Evolutionary conservation across 2,797 vertebrate species (phyloP), one percentile per base, ranked within the genome.

Genomic region (Taeniopygia guttata): DNA sequence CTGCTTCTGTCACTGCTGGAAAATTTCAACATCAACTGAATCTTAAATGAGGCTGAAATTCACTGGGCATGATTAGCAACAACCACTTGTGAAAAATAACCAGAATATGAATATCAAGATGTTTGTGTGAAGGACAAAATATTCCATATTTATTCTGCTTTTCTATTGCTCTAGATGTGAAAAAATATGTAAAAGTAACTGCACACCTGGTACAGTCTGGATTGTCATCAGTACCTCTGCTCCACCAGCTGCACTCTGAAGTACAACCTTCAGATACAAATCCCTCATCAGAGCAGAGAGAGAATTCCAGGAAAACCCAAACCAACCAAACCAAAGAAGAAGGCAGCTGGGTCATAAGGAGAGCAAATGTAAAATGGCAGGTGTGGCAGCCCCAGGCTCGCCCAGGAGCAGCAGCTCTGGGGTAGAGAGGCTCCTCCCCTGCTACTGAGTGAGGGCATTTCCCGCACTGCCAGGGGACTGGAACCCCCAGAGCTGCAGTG

Each of bases 241-340:
- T 84, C 64, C 29, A 52, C 25, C 59, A 66, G 84, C 34, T 54
- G 48, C 21, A 20, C n/a, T 25, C 52, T 73, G 42, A 62, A 58
- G 48, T 42, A 66, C 25, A 36, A 46, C 55, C 32, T 66, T 40
- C 55, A 84, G 67, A 34, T 9, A 22, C 6, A 66, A 87, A 84
- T 13, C 29, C 29, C n/a, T 67, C 1, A 0, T 22, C 20, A 21
- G 36, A n/a, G 38, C 0, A 0, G 36, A 64, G 17, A 72, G 34
- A 42, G 40, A 85, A 22, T 27, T 45, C 27, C 78, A 66, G 75
- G 42, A 52, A n/a, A 52, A 56, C 23, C 51, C 40, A 25, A 70
- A 52, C 4, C 25, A 52, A 23, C 4, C 29, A 43, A 42, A 38
- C 3, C 49, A 19, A 25, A 18, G 72, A 25, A 18, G 72, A 29